These are phyloP conservation scores for Tanytarsus gracilentus DNA, from an alignment of 2,888 invertebrate genomes.

Conservation along the genomic window DNA sequence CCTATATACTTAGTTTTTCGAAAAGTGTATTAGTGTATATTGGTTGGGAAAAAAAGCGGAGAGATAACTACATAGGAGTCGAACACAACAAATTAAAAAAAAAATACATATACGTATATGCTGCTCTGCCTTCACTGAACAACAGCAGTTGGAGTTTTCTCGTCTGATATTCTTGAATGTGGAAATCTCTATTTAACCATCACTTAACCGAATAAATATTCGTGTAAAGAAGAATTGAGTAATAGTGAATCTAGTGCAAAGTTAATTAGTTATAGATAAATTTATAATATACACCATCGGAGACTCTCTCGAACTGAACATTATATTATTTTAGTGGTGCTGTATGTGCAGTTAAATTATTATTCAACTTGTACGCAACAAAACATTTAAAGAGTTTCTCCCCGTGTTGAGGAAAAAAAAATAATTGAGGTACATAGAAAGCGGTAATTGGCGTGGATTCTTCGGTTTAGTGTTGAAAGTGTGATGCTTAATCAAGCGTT, in stretches of 20 bases:
- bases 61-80: conserved; percentile 26
- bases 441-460: too few species aligned
- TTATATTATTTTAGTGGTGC: too few species aligned
- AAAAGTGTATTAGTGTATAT: conserved; percentile 4
- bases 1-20: neutral
- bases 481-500: too few species aligned
- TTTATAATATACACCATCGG: too few species aligned
- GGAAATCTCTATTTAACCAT: conserved; percentile 24
- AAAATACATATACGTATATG: neutral
- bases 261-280: neutral
- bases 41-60: conserved; percentile 21
- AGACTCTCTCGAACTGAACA: too few species aligned
- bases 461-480: too few species aligned
- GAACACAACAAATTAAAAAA: neutral
- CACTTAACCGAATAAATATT: neutral
- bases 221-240: too few species aligned
- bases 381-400: too few species aligned
- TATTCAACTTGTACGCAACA: too few species aligned
- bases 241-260: conserved; percentile 1
- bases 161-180: conserved; percentile 22
- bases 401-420: too few species aligned
- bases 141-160: conserved; percentile 26
- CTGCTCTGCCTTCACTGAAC: neutral
- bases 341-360: too few species aligned
- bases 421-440: too few species aligned